Percentiles rank a stretch among this genome's conserved stretches.
phyloP scores from a whole-genome alignment of 2,888 invertebrate species.

The Tanytarsus gracilentus region DNA sequence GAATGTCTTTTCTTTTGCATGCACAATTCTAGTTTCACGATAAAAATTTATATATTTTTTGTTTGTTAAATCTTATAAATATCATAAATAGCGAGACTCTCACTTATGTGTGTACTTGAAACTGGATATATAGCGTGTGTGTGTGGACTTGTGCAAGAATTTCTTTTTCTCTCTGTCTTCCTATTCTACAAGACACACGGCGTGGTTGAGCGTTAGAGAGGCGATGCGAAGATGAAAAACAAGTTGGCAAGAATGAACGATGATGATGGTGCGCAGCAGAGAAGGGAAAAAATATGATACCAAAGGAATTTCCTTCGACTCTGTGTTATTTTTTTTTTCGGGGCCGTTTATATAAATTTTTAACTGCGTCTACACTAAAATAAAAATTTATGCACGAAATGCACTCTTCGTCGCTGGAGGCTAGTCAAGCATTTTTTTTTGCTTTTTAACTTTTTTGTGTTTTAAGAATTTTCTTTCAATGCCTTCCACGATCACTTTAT shows the following conservation, averaged over 20 bases:
- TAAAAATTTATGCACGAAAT: conserved; percentile 26
- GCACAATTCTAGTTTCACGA: neutral
- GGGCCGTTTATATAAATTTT: neutral
- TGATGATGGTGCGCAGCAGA: conserved; percentile 5
- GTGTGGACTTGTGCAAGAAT: neutral
- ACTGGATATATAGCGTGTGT: neutral
- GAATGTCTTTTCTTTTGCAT: conserved; percentile 18
- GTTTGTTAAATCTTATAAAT: neutral
- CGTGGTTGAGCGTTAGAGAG: neutral
- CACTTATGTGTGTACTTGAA: neutral
- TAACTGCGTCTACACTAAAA: neutral
- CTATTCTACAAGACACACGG: neutral
- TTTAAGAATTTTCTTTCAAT: neutral
- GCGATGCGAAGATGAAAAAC: conserved; percentile 21
- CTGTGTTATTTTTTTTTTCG: conserved; percentile 6
- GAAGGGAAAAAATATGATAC: conserved; percentile 18
- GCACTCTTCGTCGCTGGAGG: conserved; percentile 19
- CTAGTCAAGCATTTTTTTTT: conserved; percentile 21
- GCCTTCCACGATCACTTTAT: conserved; percentile 12
- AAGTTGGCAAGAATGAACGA: conserved; percentile 27
- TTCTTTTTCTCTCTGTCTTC: neutral
- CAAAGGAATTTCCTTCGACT: conserved; percentile 23
- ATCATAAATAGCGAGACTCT: neutral
- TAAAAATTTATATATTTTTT: no score
- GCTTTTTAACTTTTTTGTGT: neutral